Evolutionary conservation across 1,140 invertebrate genomes (phyloP), one percentile per base, ranked within the genome.

Genomic region (Solen grandis): DNA sequence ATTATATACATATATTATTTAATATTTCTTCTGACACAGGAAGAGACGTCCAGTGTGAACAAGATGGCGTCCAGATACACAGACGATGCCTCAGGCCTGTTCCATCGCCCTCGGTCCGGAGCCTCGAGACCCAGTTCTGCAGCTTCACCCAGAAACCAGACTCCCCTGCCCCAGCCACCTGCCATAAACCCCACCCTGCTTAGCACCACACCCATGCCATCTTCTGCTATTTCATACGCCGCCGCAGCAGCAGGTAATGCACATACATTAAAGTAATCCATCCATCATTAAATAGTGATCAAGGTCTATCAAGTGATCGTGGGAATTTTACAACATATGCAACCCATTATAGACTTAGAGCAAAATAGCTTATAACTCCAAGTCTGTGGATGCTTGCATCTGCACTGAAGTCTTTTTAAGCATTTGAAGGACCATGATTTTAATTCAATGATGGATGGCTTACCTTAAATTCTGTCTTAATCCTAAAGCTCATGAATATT

Each of bases 11-110:
- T 19, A 14, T 14, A 57, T 14, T 8, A 13, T 57, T 46, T 57
- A 31, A 36, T 36, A 5, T 70, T 41, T 59, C 29, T 60, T 57
- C 36, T 25, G 36, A 52, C 70, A 27, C 38, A 89, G 86, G 87
- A 87, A 46, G 86, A 88, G 35, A 69, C 63, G 22, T 66, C 83
- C 1, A 65, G 77, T 52, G 83, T 83, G 4, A 79, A 85, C n/a
- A 86, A 85, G 69, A 88, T 90, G 46, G 85, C 88, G 5, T 87
- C 86, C 4, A 75, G 90, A 5, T 91, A 90, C 57, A 85, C 87
- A 25, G 90, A 91, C 54, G 87, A 90, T 62, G 55, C 36, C 14
- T 65, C 81, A 50, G 68, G 76, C 41, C 52, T 63, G 2, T 81
- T 80, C 29, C 86, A 85, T 27, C 74, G 81, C 22, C 83, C 85